Evolutionary conservation across 2,888 invertebrate species (phyloP), one percentile per base, ranked within the genome.

Genomic region (Sceliomorpha sp.): DNA sequence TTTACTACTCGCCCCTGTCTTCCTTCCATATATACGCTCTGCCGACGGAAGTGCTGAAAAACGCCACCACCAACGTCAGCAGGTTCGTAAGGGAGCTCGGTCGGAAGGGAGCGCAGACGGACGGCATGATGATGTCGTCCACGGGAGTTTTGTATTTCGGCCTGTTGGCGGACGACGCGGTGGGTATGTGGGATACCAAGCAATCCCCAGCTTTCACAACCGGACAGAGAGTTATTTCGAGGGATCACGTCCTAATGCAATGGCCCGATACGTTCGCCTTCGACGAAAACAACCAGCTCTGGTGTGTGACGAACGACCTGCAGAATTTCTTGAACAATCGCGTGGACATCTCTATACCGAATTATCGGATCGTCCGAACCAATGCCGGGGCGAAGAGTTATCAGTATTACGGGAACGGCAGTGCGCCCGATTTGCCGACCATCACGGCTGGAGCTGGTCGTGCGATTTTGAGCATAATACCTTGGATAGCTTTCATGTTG

Each of bases 81-180:
- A 72, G 70, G 0, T 88, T 90, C 66, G 91, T 94, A 0, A 89
- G 87, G 4, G 91, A 92, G 69, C 85, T 93, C 31, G 94, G 93
- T 0, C 78, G 87, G 0, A 94, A 93, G 81, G 85, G 89, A 0
- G 93, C 94, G 0, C 93, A 94, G 84, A 92, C 92, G 0, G 94
- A 93, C 77, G 94, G 94, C 0, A 94, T 95, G 93, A 91, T 92
- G 64, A 93, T 94, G 93, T 93, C 94, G 74, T 91, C 93, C 9
- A 88, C 89, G 10, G 94, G 94, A 1, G 84, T 91, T 2, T 89
- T 95, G 6, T 94, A 93, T 88, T 94, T 91, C 84, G 94, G 94
- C 32, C 89, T 94, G 15, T 85, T 94, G 51, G 91, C 91, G 45
- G 92, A 92, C 77, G 92, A 93, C 69, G 92, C 93, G 13, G 91